These are phyloP conservation scores for Cyprinodon brontotheroides DNA, from an alignment of 2,113 vertebrate species.

Conservation along the genomic window DNA sequence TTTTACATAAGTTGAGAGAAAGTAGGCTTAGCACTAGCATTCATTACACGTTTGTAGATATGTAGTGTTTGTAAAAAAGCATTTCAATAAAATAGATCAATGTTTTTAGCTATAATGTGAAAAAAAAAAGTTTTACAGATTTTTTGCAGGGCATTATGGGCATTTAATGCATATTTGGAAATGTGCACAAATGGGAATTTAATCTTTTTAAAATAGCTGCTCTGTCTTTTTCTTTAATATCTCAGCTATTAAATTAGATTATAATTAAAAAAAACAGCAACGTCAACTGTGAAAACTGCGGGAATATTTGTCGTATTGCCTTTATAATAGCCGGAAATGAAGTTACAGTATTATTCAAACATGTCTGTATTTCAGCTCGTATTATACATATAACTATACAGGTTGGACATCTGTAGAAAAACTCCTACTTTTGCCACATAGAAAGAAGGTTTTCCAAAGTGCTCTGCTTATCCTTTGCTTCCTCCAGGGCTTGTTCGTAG, in stretches of 20 bases:
- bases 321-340: too few species aligned
- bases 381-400: background rate
- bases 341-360: too few species aligned
- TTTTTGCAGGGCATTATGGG: background rate
- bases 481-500: conserved; percentile 73
- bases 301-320: too few species aligned
- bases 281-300: background rate
- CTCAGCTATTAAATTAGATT: background rate
- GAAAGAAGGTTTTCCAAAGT: conserved; percentile 84
- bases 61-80: background rate
- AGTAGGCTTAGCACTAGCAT: background rate
- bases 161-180: background rate
- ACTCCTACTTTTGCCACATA: conserved; percentile 89
- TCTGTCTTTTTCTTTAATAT: background rate
- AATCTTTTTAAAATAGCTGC: background rate
- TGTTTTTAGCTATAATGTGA: background rate
- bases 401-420: background rate
- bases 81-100: background rate
- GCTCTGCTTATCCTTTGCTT: conserved; percentile 83
- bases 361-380: background rate
- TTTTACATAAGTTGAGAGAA: background rate
- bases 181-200: background rate
- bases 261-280: background rate
- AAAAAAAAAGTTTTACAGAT: background rate
- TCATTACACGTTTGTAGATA: background rate